phyloP scores from a whole-genome alignment of 2,888 invertebrate genomes.

The Dioctria linearis region DNA sequence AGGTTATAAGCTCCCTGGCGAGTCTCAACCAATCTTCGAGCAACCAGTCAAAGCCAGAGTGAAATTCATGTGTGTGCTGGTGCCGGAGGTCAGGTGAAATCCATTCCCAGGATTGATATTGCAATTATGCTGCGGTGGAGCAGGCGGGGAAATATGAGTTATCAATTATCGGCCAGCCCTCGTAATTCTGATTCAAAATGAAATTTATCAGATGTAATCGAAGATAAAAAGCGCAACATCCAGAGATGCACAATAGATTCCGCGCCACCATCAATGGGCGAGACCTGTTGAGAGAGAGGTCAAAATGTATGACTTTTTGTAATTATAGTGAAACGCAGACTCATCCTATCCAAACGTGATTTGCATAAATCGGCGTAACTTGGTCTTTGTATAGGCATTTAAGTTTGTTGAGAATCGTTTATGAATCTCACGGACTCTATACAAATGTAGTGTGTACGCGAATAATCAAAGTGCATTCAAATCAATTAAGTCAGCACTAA shows the following conservation, averaged over 20 bases:
- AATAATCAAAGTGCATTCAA: no score
- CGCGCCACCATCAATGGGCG: constrained; percentile 27
- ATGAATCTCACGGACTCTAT: no score
- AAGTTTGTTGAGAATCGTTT: no score
- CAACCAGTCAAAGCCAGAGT: neutral
- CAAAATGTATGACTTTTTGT: constrained; percentile 40
- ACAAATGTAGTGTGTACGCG: no score
- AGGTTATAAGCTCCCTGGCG: constrained; percentile 6
- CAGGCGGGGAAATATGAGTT: constrained; percentile 22
- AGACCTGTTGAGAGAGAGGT: constrained; percentile 40
- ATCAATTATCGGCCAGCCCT: constrained; percentile 38
- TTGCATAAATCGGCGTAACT: constrained; percentile 17
- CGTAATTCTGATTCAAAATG: neutral
- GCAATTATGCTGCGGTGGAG: constrained; percentile 25
- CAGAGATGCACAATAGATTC: constrained; percentile 12
- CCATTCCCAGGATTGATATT: constrained; percentile 40
- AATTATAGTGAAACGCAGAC: constrained; percentile 22
- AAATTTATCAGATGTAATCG: neutral
- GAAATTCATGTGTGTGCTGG: constrained; percentile 1
- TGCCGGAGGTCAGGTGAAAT: neutral
- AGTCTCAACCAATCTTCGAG: no score
- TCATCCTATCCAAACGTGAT: neutral
- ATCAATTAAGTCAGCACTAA: neutral
- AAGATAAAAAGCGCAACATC: neutral
- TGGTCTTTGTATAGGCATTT: neutral